Conservation (phyloP, 2,888 invertebrate species). For the Clanis bilineata region DNA sequence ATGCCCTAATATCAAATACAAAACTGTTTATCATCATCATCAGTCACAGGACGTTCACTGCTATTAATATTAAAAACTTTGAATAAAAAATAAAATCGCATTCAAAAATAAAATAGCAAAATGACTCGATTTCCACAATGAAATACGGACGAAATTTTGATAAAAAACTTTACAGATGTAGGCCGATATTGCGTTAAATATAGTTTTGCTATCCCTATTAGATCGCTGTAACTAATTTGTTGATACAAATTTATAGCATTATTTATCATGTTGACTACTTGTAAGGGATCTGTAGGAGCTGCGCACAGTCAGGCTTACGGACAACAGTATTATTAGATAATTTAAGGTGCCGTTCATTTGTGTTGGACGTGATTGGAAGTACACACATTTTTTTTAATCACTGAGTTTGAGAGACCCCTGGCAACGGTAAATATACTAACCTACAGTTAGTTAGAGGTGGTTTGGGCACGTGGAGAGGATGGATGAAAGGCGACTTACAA, state of each 20-base stretch:
- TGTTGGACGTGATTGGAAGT: neutral
- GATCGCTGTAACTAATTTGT: conserved; percentile 9
- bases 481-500: too few relatives aligned
- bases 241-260: conserved; percentile 60
- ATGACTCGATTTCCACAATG: neutral
- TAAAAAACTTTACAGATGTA: conserved; percentile 13
- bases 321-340: conserved; percentile 9
- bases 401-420: too few relatives aligned
- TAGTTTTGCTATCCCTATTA: conserved; percentile 13
- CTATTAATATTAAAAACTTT: too few relatives aligned
- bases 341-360: neutral
- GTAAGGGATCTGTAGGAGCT: conserved; percentile 64
- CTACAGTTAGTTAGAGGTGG: too few relatives aligned
- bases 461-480: too few relatives aligned
- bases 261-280: conserved; percentile 79
- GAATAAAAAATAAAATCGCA: too few relatives aligned
- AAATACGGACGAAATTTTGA: conserved; percentile 5
- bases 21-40: too few relatives aligned
- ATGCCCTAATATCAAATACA: too few relatives aligned
- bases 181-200: conserved; percentile 8
- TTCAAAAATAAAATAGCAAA: too few relatives aligned
- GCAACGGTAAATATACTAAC: too few relatives aligned
- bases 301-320: conserved; percentile 36
- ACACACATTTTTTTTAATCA: too few relatives aligned
- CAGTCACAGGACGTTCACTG: too few relatives aligned